Base-by-base conservation (phyloP, 2,888 invertebrate species). In the Ommatoiulus sabulosus region DNA sequence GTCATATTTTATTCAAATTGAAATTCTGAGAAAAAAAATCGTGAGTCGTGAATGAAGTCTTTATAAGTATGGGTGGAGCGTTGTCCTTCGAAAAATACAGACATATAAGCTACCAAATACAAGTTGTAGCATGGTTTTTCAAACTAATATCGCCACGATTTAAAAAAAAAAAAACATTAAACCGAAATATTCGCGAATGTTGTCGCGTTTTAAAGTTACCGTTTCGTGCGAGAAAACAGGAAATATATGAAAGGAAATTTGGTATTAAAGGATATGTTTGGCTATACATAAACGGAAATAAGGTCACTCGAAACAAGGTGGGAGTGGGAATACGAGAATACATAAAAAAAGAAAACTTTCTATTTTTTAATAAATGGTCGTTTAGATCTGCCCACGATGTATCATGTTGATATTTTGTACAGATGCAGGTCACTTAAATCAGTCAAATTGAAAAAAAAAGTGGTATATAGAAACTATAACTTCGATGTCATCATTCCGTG, bases 11-110 rank as follows among this genome's bases (percentile, higher is more conserved):
- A 80, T 35, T 35, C 3, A 24, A 80, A 80, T 6, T 80, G 35
- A 80, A 80, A 24, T 80, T 80, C 80, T 80, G 35, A 35, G 80
- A 80, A 80, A 72, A 72, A n/a, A 72, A 72, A n/a, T n/a, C n/a
- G 35, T 80, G 80, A 80, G 80, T 80, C 80, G 35, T 80, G 80
- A 80, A 80, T 80, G 72, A 72, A 72, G 24, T 72, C 72, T 72
- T 20, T 80, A 80, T 80, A 8, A 72, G 12, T 12, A 20, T 35
- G 80, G 35, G 80, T 10, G 80, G 35, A 80, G 80, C 10, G 10
- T 10, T 35, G 8, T 12, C 80, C 80, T 35, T 2, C 80, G n/a
- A 35, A 10, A 6, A 80, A 8, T 12, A 7, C 5, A 24, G 35
- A 80, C 35, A 80, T 12, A 12, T n/a, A 17, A n/a, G 1, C 7